phyloP scores from a whole-genome alignment of 1,140 invertebrate species.

The Zaprionus capensis region DNA sequence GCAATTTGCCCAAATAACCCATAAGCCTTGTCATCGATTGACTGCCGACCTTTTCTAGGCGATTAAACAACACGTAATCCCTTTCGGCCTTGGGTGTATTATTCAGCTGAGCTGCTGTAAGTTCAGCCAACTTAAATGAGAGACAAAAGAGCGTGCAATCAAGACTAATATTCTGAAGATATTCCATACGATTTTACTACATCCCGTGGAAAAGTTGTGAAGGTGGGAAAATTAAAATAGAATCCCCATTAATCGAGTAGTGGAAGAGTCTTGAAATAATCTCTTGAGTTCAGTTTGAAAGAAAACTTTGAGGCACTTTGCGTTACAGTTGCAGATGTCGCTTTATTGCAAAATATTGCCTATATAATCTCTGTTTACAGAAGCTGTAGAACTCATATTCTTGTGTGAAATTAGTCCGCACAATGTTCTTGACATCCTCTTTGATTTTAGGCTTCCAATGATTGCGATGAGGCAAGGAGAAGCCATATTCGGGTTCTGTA shows the following conservation, averaged over 20 bases:
- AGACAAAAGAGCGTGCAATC: constrained; percentile 10
- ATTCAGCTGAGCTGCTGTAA: constrained; percentile 86
- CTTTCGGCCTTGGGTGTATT: constrained; percentile 90
- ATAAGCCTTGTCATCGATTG: constrained; percentile 93
- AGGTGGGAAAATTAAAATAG: background rate
- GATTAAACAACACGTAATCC: constrained; percentile 89
- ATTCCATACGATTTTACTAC: background rate
- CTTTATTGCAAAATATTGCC: constrained; percentile 89
- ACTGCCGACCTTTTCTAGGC: constrained; percentile 94
- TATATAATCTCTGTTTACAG: constrained; percentile 92
- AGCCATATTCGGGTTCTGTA: constrained; percentile 39
- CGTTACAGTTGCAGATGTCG: constrained; percentile 34
- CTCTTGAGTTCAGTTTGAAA: background rate
- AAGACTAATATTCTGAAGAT: background rate
- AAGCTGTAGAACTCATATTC: constrained; percentile 97
- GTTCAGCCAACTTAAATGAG: constrained; percentile 56
- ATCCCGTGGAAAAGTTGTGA: background rate
- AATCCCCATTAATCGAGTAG: background rate
- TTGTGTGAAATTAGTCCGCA: constrained; percentile 92
- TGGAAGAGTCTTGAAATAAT: background rate
- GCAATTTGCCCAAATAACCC: constrained; percentile 86
- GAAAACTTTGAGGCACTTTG: background rate
- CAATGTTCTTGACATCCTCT: constrained; percentile 92
- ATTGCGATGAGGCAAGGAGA: constrained; percentile 70
- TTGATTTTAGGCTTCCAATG: constrained; percentile 86